Evolutionary conservation across 2,888 invertebrate species (phyloP), one percentile per base, ranked within the genome.

Genomic region (Thecocarcelia acutangulata): DNA sequence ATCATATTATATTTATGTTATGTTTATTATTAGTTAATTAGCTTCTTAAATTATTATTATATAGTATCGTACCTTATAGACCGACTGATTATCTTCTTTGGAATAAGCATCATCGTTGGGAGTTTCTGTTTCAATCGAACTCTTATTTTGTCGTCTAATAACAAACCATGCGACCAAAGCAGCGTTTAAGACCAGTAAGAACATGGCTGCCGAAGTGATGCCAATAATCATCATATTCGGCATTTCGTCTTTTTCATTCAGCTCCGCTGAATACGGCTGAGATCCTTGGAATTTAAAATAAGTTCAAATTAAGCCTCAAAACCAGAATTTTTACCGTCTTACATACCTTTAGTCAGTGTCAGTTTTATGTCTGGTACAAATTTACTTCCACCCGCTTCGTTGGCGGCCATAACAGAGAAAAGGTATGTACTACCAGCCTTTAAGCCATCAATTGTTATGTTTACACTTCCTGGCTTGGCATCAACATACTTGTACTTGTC

Each of bases 181-280:
- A 0, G 89, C 89, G 83, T 89, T 89, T 40, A 89, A 44, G 0
- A 89, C 85, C 52, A 89, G 40, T 52, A 89, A 61, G 1, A 89
- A 86, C 90, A 89, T 89, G 1, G 90, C 89, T 0, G 90, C 90
- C 5, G 89, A 89, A 0, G 89, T 89, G 2, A 89, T 89, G 1
- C 90, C 90, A 52, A 89, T 88, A 33, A 89, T 89, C 85, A 90
- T 89, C n/a, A 90, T 87, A 80, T 89, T 89, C 0, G 89, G 90
- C 84, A 89, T 85, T 81, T 89, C 89, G 73, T 88, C 90, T 74
- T 89, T 90, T 58, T 90, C 89, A 17, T 86, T 86, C n/a, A 88
- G 85, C 54, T 89, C 90, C 0, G 88, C 87, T 0, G 89, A 87
- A 24, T 87, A 86, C 0, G 87, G 87, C 50, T 88, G 89, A 0